Percentiles rank a stretch among this genome's conserved stretches.
Evolutionary conservation across 2,113 vertebrate genomes (phyloP).

Genomic region (Charadrius vociferus): DNA sequence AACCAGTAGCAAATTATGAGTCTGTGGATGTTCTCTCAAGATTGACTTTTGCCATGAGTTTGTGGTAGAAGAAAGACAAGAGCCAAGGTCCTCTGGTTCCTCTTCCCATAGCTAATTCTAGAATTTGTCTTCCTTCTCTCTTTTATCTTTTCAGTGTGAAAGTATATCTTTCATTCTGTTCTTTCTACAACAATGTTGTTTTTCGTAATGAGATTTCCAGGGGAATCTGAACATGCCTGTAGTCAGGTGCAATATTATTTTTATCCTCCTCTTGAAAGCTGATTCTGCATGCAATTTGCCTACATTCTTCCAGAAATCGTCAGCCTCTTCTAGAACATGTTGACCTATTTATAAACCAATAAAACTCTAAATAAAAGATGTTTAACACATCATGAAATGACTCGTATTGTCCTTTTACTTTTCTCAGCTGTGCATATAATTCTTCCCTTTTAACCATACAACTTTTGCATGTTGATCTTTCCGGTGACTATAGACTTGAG

Average conservation of each 20-base stretch:
- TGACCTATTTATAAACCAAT: slow-evolving; percentile 34
- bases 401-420: not conserved
- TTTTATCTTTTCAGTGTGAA: not conserved
- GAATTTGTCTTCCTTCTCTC: not conserved
- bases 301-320: slow-evolving; percentile 21
- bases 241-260: slow-evolving; percentile 19
- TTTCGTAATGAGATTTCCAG: not conserved
- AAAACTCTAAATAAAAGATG: not conserved
- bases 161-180: not conserved
- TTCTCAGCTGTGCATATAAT: not conserved
- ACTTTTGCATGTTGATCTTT: not conserved
- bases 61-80: not conserved
- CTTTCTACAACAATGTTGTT: not conserved
- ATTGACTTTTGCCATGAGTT: not conserved
- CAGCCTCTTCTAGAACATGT: not conserved
- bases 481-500: not conserved
- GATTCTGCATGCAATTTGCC: slow-evolving; percentile 24
- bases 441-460: not conserved
- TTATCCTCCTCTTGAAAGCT: not conserved
- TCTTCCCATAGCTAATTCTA: not conserved
- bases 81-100: not conserved
- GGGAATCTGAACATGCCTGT: not conserved
- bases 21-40: not conserved
- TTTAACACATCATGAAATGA: not conserved
- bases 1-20: not conserved